Conservation (phyloP, 2,113 vertebrate genomes). For the Syrmaticus mikado region DNA sequence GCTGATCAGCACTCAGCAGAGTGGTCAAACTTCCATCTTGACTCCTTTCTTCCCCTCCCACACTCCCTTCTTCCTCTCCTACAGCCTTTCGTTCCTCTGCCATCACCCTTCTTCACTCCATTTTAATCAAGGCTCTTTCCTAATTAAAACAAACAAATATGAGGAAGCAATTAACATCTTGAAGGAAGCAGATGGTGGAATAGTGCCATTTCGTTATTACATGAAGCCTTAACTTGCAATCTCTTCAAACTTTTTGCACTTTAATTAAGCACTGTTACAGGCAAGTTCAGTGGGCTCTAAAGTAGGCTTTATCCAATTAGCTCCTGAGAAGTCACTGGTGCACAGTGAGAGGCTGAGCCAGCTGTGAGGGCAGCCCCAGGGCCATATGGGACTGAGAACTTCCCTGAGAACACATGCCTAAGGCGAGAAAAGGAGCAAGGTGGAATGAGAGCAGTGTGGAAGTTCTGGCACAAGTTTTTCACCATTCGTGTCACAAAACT, state of each 20-base stretch:
- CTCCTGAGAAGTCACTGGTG: constrained; percentile 56
- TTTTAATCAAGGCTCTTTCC: constrained; percentile 78
- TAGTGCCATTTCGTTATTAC: constrained; percentile 75
- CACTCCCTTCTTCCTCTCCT: background rate
- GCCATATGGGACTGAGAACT: constrained; percentile 4
- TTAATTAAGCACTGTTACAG: constrained; percentile 80
- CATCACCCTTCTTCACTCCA: constrained; percentile 58
- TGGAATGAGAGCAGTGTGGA: no score
- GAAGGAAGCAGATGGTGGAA: constrained; percentile 81
- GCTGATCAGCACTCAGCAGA: background rate
- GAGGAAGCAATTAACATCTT: constrained; percentile 80
- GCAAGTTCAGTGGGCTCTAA: constrained; percentile 76
- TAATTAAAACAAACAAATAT: constrained; percentile 86
- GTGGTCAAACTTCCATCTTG: background rate
- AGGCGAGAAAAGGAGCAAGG: background rate
- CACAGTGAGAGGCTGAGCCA: constrained; percentile 41
- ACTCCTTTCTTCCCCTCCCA: background rate
- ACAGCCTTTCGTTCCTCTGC: constrained; percentile 27
- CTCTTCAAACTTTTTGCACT: constrained; percentile 81
- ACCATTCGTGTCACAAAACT: background rate
- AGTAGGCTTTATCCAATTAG: constrained; percentile 76
- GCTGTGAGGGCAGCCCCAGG: background rate
- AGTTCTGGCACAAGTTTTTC: background rate
- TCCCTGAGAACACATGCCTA: background rate
- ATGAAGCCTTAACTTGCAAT: constrained; percentile 79